A percentile compares a stretch with the other conserved stretches of the same genome.
phyloP scores from a whole-genome alignment of 2,113 vertebrate species.

The Salvelinus fontinalis region DNA sequence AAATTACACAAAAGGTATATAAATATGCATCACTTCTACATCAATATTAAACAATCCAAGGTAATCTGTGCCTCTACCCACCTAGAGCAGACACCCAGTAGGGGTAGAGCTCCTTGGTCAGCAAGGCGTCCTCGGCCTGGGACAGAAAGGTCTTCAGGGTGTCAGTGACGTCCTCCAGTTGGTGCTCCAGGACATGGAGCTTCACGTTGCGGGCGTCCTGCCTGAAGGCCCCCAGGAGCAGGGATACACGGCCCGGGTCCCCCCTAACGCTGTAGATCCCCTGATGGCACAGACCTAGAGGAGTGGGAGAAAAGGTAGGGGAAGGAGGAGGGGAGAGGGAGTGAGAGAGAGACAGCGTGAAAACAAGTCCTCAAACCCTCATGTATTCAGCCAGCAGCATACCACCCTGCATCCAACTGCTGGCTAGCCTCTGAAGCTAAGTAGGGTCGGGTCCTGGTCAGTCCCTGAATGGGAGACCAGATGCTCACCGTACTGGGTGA shows the following conservation, averaged over 20 bases:
- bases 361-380: not conserved
- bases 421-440: not conserved
- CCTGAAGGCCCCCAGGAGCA: conserved; percentile 85
- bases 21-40: not conserved
- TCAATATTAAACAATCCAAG: not conserved
- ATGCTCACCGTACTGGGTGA: conserved; percentile 93
- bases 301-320: not conserved
- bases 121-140: conserved; percentile 86
- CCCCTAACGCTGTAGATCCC: conserved; percentile 86
- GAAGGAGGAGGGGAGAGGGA: not conserved
- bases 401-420: not conserved
- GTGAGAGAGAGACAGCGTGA: not conserved
- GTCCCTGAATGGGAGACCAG: too few relatives aligned
- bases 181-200: conserved; percentile 84
- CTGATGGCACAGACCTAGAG: conserved; percentile 85
- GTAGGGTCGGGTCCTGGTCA: too few relatives aligned
- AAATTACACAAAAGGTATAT: too few relatives aligned
- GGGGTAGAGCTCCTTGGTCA: conserved; percentile 94
- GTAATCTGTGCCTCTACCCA: conserved; percentile 47
- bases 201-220: conserved; percentile 91
- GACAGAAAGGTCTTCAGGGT: conserved; percentile 87
- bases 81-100: conserved; percentile 95
- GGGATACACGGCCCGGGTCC: conserved; percentile 71
- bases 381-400: too few relatives aligned
- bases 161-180: conserved; percentile 86